Conservation (phyloP, 2,888 invertebrate genomes). For the Oscheius sp. region DNA sequence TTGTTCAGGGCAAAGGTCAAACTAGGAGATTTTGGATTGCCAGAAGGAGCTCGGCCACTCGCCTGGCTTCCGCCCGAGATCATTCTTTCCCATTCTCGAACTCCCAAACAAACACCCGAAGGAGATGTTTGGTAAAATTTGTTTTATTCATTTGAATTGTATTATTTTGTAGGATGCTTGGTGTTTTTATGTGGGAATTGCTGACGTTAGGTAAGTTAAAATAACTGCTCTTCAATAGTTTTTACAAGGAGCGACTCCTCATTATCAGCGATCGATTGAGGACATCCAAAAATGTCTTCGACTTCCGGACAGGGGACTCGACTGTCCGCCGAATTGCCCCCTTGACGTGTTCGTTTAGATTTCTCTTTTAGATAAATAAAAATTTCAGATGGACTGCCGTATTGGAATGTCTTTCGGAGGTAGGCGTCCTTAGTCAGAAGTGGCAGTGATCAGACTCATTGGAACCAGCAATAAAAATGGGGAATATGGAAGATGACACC, state of each 20-base stretch:
- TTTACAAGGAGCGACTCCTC: no score
- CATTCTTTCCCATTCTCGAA: constrained; percentile 61
- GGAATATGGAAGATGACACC: no score
- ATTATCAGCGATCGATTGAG: constrained; percentile 65
- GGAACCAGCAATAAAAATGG: no score
- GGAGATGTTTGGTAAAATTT: constrained; percentile 65
- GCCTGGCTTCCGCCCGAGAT: constrained; percentile 71
- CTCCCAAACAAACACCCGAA: constrained; percentile 65
- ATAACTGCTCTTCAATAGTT: no score
- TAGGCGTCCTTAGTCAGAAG: no score
- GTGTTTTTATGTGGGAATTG: constrained; percentile 70
- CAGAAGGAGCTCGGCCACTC: constrained; percentile 65
- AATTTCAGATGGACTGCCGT: constrained; percentile 61
- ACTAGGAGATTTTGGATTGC: constrained; percentile 70
- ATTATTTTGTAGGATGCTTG: constrained; percentile 69
- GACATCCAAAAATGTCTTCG: constrained; percentile 65
- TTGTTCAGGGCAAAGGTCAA: constrained; percentile 51
- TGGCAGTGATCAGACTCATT: no score
- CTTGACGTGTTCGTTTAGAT: constrained; percentile 62
- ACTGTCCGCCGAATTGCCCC: constrained; percentile 65
- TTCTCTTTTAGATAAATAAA: neutral
- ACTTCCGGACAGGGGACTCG: constrained; percentile 64
- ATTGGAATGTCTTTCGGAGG: constrained; percentile 67
- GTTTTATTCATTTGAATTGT: neutral
- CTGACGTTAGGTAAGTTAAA: constrained; percentile 68